Evolutionary conservation across 2,113 vertebrate species (phyloP).

Genomic region (Eulacestoma nigropectus): DNA sequence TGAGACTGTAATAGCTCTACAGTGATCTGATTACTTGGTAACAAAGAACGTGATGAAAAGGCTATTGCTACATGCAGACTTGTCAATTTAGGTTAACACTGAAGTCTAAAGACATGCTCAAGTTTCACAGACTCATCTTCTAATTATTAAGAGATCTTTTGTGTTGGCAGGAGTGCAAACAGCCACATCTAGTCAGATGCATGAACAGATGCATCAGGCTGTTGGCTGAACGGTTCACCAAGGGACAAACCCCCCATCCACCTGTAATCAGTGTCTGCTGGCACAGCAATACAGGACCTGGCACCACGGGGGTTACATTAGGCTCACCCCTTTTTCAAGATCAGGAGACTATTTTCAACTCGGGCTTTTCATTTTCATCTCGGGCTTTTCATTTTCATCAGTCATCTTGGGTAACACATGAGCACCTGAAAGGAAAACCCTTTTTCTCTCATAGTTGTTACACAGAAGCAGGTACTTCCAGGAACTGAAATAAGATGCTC

Average conservation of each 20-base stretch:
- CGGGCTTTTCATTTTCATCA: background rate
- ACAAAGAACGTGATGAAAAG: background rate
- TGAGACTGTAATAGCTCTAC: background rate
- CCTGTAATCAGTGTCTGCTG: background rate
- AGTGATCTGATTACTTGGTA: background rate
- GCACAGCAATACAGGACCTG: background rate
- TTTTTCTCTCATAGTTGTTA: background rate
- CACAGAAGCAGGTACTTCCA: background rate
- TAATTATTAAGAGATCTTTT: background rate
- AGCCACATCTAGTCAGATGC: background rate
- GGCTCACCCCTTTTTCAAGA: background rate
- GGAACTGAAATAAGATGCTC: background rate
- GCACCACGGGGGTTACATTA: rapidly evolving
- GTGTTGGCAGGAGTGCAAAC: background rate
- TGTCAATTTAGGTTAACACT: background rate
- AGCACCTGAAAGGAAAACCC: background rate
- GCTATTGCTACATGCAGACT: background rate
- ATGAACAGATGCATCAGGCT: background rate
- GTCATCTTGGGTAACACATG: background rate
- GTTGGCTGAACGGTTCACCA: background rate
- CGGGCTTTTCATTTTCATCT: background rate
- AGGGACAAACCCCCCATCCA: background rate
- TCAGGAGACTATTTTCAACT: background rate
- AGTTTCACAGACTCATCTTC: background rate
- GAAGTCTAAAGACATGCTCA: background rate